Base-by-base conservation (phyloP, 2,797 vertebrate species). In the Hirundo rustica region DNA sequence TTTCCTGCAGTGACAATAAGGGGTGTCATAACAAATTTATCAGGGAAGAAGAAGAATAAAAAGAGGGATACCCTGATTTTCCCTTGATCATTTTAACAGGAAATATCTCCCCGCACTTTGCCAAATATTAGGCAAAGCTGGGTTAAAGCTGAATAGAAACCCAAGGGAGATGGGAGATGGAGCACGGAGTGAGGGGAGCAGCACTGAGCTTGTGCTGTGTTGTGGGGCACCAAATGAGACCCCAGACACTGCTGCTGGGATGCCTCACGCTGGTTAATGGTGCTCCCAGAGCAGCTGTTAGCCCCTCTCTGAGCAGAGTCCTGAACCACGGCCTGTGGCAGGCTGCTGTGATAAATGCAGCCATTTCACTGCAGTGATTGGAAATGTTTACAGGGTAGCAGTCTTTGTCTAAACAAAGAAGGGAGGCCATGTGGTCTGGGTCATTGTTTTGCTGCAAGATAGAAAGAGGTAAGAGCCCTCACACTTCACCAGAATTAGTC, bases 321-420 rank as follows among this genome's bases (percentile, higher is more conserved):
- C 16, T 38, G 50, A 74, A 30, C n/a, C 73, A 62, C n/a, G 23
- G 7, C 27, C 64, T 79, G 85, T 7, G 47, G 21, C 54, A 73
- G 77, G 48, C 51, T 85, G 27, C 71, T 78, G 17, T 8, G 79
- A 76, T 32, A 84, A 93, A 66, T 26, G 11, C 40, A 51, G 32
- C 30, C 36, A 20, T 58, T 67, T 71, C 82, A 62, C 8, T 11
- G 55, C 50, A 79, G 50, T 16, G 74, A 66, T 25, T 44, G 47
- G 68, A 61, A 95, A 89, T 67, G 79, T 82, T 94, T 79, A 68
- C 73, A 85, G 81, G 22, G 65, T 83, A 38, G 55, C 10, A 74
- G 67, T 70, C 87, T 88, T 90, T 94, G 71, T 78, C 76, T 65
- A 79, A 95, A 91, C 21, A 84, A 86, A 82, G 80, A 30, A 11